Evolutionary conservation across 1,140 invertebrate species (phyloP).

Genomic region (Myzus persicae): DNA sequence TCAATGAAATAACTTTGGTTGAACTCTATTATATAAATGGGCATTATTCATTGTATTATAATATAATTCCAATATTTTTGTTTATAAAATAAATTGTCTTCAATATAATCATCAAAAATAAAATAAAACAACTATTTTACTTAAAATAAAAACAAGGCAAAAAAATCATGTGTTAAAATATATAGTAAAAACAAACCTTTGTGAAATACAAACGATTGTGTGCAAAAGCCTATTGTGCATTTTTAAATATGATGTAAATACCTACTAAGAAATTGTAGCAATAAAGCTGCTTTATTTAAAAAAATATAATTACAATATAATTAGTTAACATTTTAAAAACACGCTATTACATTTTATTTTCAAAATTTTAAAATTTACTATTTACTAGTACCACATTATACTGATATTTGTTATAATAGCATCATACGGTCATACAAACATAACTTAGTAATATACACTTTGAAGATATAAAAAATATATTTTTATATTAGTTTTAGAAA

Average conservation of each 20-base stretch:
- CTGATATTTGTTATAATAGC: not conserved
- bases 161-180: constrained; percentile 53
- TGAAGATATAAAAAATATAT: not conserved
- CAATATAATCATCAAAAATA: constrained; percentile 12
- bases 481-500: not conserved
- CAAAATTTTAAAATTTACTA: not conserved
- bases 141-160: constrained; percentile 55
- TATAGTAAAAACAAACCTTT: constrained; percentile 50
- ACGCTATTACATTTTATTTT: constrained; percentile 35
- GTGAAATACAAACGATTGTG: constrained; percentile 54
- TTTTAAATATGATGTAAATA: not conserved
- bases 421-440: not conserved
- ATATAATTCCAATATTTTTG: not conserved
- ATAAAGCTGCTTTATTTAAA: constrained; percentile 53
- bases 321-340: not conserved
- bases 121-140: constrained; percentile 47
- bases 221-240: constrained; percentile 57
- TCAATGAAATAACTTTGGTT: constrained; percentile 36
- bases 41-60: not conserved
- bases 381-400: not conserved
- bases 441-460: not conserved
- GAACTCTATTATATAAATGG: not conserved
- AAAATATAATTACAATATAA: not conserved
- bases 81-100: constrained; percentile 17
- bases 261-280: constrained; percentile 51